A percentile compares a stretch with the other conserved stretches of the same genome.
Conservation (phyloP, 2,797 vertebrate species). For the Bradypodion pumilum region DNA sequence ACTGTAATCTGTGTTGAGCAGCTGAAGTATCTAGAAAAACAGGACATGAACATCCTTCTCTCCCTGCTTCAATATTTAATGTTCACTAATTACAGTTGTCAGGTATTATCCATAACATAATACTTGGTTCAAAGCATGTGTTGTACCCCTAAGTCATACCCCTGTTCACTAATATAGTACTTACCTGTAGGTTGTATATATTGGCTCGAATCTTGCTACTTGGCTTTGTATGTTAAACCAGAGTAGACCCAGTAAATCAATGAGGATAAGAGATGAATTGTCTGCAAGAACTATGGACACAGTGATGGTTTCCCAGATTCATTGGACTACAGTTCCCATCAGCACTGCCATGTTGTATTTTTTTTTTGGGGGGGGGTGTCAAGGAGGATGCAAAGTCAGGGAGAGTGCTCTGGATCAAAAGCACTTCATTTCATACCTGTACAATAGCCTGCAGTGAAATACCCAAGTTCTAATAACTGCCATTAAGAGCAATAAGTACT, state of each 20-base stretch:
- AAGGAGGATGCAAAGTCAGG: no score
- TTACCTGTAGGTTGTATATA: background rate
- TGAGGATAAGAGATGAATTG: no score
- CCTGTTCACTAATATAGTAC: background rate
- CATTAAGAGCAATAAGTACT: background rate
- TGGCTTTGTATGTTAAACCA: no score
- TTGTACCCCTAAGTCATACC: background rate
- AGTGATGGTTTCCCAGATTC: background rate
- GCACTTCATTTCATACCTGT: background rate
- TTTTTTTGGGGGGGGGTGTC: no score
- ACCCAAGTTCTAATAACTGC: background rate
- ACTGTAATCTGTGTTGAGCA: background rate
- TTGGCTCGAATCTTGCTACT: no score
- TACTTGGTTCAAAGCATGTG: background rate
- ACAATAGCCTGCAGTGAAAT: background rate
- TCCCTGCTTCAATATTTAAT: background rate
- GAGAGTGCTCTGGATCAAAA: no score
- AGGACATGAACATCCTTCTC: background rate
- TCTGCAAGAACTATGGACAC: no score
- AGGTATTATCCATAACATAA: background rate
- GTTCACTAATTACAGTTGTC: background rate
- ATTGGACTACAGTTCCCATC: no score
- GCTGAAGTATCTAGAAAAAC: background rate
- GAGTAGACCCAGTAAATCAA: no score
- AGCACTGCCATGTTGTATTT: no score